Evolutionary conservation across 2,113 vertebrate species (phyloP), one percentile per base, ranked within the genome.

Genomic region (Camelus dromedarius): DNA sequence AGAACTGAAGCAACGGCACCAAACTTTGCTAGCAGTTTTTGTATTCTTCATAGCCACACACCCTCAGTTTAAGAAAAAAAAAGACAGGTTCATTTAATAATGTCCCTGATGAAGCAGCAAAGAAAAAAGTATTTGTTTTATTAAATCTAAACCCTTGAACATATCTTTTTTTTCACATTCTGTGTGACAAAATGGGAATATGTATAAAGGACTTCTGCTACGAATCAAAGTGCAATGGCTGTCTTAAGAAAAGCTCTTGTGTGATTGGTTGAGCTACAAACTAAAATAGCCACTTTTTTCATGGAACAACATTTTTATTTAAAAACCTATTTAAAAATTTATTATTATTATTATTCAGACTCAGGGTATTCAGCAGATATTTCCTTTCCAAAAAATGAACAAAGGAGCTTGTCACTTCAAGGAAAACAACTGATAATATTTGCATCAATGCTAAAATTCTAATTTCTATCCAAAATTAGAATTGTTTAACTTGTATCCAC

Each of bases 391-490:
- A 75, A 64, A 94, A 89, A 50, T 30, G 35, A 97, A 84, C 5
- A 60, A 69, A 80, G 26, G 22, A 75, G 12, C 9, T 67, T 91
- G 11, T 75, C 58, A 96, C 8, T 38, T 93, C 54, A 91, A 92
- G 46, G 50, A 92, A 93, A 83, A 80, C 20, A 52, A 89, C 6
- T 28, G 48, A 80, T 38, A 91, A 54, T 62, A 66, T 70, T 66
- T 96, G 30, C 56, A 11, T 92, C 24, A 92, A 93, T 30, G 28
- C 69, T 82, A 62, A 96, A 95, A 96, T 82, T 95, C 32, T 86
- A 67, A 69, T 8, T 92, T 93, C 62, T 46, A 94, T 48, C 20
- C 15, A 95, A 95, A 89, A 75, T 75, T 82, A 73, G 20, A 92
- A 96, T 90, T 86, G 10, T 89, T 81, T 79, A 96, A 90, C 72